Base-by-base conservation (phyloP, 2,113 vertebrate genomes). In the Actenoides lindsayi region DNA sequence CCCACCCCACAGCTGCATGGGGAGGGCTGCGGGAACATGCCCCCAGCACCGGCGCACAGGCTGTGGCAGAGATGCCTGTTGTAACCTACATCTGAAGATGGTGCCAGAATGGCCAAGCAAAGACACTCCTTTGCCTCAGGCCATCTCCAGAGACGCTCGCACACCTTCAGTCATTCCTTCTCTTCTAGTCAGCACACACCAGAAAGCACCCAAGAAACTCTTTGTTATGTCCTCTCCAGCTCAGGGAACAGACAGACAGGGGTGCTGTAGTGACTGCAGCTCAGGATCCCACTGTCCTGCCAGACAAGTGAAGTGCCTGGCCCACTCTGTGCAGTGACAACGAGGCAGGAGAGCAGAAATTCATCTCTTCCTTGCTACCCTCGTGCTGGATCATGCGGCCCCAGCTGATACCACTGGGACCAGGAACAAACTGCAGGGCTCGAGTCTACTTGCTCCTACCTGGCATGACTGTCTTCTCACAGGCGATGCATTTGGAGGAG, bases 401-500 rank as follows among this genome's bases (percentile, higher is more conserved):
- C 33, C 2, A 7, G 1, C 0, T 0, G 1, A 16, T 2, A 11
- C 51, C 3, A 4, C 60, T 21, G 16, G 50, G 62, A 62, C 31
- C 20, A 30, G 50, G 27, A 53, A 18, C 20, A 54, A 51, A 70
- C 27, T 5, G 27, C 68, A 37, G 7, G 1, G 9, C 35, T 59
- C 0, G 0, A 41, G 12, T 33, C 56, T 1, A 1, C 8, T 28
- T 2, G 9, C 35, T 77, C 96, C 28, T 98, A 99, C 99, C 99
- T 98, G 99, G 99, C 99, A 99, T 99, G 98, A 99, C 99, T 0
- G 99, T 98, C 98, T 99, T 99, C 96, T 99, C 99, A 8, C 99
- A 99, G 93, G 99, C 99, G 0, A 99, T 94, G 60, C 99, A 99
- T 65, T 99, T 99, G 77, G 99, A 99, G 68, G 99, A 99, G 98